Base-by-base conservation (phyloP, 2,888 invertebrate species). In the Hoplodrina blanda region DNA sequence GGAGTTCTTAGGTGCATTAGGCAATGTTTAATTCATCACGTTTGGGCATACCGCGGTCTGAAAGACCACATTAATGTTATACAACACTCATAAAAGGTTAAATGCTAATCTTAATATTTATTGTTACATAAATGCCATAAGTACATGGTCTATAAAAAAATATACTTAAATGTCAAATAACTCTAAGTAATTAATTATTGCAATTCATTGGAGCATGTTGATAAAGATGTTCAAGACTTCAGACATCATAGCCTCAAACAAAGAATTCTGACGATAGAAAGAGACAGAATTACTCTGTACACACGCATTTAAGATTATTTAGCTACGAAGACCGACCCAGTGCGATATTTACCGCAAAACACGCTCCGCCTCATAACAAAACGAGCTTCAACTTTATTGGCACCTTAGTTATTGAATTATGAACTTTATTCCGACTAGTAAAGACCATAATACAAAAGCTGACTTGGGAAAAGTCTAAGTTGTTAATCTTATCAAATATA, bases 171-270 rank as follows among this genome's bases (percentile, higher is more conserved):
- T 33, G 55, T 19, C 55, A 44, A 33, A 20, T 33, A 46, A 41
- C 8, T 37, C 11, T 25, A 53, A 52, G 41, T 55, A 44, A 46
- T 41, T 46, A 75, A 66, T 65, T 75, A 72, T 72, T 75, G 50
- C 56, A 75, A 56, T 50, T 3, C 19, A 56, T 57, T 50, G 10
- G 8, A 46, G 10, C 8, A 46, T n/a, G 44, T 44, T 44, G 11
- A 44, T 46, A 4, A 46, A 54, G 5, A 20, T 25, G 19, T 37
- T 15, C 6, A 30, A 30, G 44, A 53, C 6, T 37, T n/a, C 11
- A 20, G 13, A 30, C 44, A 33, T 33, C 17, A 53, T 7, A 54
- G 13, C 37, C 1, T 25, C 44, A 25, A 59, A n/a, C 59, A 15
- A 46, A 10, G 13, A 53, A 37, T 53, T 53, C 7, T 17, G 10